Evolutionary conservation across 1,140 invertebrate genomes (phyloP).

Genomic region (Drosophila bocqueti): DNA sequence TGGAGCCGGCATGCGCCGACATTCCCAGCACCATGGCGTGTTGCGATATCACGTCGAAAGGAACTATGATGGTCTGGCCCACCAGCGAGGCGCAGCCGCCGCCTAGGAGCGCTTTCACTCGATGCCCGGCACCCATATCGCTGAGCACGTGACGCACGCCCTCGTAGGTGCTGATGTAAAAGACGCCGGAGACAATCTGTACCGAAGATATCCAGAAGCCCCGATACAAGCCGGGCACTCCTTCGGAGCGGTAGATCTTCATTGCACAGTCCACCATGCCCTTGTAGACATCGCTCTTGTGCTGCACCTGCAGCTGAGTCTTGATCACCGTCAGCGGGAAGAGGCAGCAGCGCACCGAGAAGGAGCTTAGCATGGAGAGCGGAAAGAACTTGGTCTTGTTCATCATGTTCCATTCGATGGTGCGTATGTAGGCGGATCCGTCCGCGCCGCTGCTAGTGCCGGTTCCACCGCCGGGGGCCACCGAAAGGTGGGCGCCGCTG

Average conservation of each 20-base stretch:
- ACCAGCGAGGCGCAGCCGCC: conserved; percentile 96
- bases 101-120: conserved; percentile 87
- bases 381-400: conserved; percentile 97
- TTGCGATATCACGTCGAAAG: conserved; percentile 98
- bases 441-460: conserved; percentile 38
- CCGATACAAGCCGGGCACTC: conserved; percentile 94
- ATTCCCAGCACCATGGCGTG: conserved; percentile 97
- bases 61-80: conserved; percentile 97
- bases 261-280: conserved; percentile 96
- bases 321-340: conserved; percentile 99
- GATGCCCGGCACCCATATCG: conserved; percentile 86
- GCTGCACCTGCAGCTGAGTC: conserved; percentile 96
- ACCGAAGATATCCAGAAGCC: conserved; percentile 98
- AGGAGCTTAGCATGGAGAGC: conserved; percentile 94
- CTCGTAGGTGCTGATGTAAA: conserved; percentile 98
- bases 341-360: conserved; percentile 94
- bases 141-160: conserved; percentile 93
- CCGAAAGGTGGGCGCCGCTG: conserved; percentile 44
- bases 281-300: conserved; percentile 93
- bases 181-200: conserved; percentile 93
- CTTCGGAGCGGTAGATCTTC: conserved; percentile 96
- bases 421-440: conserved; percentile 89
- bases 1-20: conserved; percentile 86
- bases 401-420: conserved; percentile 99
- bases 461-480: conserved; percentile 35